phyloP scores from a whole-genome alignment of 2,797 vertebrate species.

The Sebastes kiyomatsui region DNA sequence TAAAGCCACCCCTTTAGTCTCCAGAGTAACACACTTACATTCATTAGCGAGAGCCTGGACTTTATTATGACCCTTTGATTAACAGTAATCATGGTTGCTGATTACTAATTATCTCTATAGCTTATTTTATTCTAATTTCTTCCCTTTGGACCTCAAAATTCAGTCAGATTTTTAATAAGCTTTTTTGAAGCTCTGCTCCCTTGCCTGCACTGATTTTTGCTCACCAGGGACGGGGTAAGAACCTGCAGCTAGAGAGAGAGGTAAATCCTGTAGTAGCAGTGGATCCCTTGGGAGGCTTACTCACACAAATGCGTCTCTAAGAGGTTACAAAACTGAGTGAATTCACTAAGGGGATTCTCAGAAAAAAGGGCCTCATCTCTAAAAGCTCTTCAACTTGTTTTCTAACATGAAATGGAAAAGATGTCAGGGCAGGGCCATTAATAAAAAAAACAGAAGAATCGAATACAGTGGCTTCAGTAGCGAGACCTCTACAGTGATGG shows the following conservation, averaged over 20 bases:
- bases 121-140: conserved; percentile 46
- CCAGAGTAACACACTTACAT: conserved; percentile 46
- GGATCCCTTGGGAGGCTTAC: conserved; percentile 44
- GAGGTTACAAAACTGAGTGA: conserved; percentile 43
- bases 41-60: conserved; percentile 58
- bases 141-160: conserved; percentile 46
- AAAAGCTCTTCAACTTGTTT: conserved; percentile 52
- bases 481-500: background rate
- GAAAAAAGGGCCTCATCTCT: conserved; percentile 26
- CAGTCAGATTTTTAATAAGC: conserved; percentile 39
- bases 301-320: conserved; percentile 51
- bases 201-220: conserved; percentile 31
- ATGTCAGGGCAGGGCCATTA: conserved; percentile 13
- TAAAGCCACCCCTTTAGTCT: conserved; percentile 34
- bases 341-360: conserved; percentile 33
- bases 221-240: conserved; percentile 34
- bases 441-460: conserved; percentile 9
- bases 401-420: conserved; percentile 36
- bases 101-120: conserved; percentile 68
- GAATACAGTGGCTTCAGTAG: background rate
- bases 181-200: conserved; percentile 29
- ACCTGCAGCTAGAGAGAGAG: conserved; percentile 37
- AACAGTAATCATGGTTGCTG: conserved; percentile 62
- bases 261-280: conserved; percentile 35
- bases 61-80: conserved; percentile 70